phyloP scores from a whole-genome alignment of 35 echinoderm and acorn worm species.

The Strongylocentrotus purpuratus region DNA sequence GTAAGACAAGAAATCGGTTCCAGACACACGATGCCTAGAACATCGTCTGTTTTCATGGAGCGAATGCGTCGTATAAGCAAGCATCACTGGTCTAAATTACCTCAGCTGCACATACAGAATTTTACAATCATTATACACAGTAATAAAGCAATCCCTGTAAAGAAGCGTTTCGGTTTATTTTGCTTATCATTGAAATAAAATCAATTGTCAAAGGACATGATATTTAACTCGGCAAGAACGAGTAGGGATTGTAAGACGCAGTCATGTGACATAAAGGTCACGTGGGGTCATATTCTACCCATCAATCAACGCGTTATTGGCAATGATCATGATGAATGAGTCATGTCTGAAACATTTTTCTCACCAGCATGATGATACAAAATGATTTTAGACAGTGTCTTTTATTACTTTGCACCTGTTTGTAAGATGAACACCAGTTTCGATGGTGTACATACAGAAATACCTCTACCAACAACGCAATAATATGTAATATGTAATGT shows the following conservation, averaged over 20 bases:
- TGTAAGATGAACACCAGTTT: neutral
- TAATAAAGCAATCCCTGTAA: neutral
- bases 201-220: neutral
- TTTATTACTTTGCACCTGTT: neutral
- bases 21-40: too few species aligned
- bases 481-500: too few species aligned
- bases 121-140: neutral
- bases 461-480: too few species aligned
- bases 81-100: too few species aligned
- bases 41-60: too few species aligned
- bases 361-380: neutral
- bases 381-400: neutral
- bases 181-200: neutral
- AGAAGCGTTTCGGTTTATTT: neutral
- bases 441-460: too few species aligned
- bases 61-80: too few species aligned
- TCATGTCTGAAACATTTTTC: conserved; percentile 1
- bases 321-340: neutral
- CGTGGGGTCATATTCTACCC: neutral
- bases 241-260: neutral
- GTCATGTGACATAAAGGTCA: neutral
- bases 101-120: too few species aligned
- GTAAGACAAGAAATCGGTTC: too few species aligned
- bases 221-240: neutral
- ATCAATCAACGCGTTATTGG: neutral